Conservation (phyloP, 2,113 vertebrate genomes). For the Menidia beryllina region DNA sequence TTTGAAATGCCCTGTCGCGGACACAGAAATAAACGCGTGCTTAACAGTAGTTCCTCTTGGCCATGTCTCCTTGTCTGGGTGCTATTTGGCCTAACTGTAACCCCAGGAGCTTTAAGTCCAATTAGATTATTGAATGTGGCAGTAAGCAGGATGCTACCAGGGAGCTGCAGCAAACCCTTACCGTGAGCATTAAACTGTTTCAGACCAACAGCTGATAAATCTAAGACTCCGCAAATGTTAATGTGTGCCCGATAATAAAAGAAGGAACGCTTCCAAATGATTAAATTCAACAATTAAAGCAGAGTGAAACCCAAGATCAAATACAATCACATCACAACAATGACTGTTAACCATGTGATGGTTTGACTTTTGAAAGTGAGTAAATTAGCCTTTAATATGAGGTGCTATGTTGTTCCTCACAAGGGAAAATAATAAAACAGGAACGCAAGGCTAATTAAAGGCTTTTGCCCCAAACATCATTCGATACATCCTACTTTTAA, state of each 20-base stretch:
- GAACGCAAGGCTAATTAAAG: slow-evolving; percentile 23
- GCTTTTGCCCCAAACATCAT: slow-evolving; percentile 11
- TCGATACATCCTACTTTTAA: neutral
- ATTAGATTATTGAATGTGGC: slow-evolving; percentile 53
- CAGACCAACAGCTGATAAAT: neutral
- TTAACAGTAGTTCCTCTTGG: slow-evolving; percentile 5
- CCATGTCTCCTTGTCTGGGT: slow-evolving; percentile 34
- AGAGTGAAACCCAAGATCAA: neutral
- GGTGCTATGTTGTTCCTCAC: neutral
- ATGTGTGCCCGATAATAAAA: neutral
- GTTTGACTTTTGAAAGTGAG: neutral
- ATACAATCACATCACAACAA: neutral
- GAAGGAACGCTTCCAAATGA: neutral
- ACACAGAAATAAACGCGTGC: slow-evolving; percentile 22
- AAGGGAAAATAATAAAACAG: slow-evolving; percentile 15
- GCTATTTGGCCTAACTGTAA: slow-evolving; percentile 30
- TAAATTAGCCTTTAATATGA: slow-evolving; percentile 15
- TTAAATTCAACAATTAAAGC: neutral
- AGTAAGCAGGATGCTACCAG: slow-evolving; percentile 17
- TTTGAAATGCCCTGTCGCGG: neutral
- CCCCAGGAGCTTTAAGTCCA: slow-evolving; percentile 59
- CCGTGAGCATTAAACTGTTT: neutral
- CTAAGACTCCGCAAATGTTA: neutral
- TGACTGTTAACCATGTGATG: neutral
- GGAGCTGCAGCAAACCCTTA: neutral